A percentile compares a stretch with the other conserved stretches of the same genome.
phyloP scores from a whole-genome alignment of 2,888 invertebrate species.

The Steinernema scapterisci region DNA sequence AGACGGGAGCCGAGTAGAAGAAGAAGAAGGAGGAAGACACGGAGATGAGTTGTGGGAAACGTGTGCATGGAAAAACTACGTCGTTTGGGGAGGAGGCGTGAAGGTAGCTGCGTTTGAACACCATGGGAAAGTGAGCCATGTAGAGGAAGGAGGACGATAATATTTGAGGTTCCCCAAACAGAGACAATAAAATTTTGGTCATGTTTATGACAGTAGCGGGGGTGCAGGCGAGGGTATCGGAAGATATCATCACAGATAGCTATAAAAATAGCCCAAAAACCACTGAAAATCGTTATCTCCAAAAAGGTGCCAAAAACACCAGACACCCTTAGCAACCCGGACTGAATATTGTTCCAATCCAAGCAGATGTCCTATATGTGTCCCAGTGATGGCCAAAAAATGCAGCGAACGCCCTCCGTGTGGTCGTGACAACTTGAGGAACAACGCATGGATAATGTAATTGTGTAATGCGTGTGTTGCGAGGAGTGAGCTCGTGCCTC shows the following conservation, averaged over 20 bases:
- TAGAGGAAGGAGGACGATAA: no score
- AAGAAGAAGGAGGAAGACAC: neutral
- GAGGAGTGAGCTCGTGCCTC: constrained; percentile 4
- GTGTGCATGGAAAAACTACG: no score
- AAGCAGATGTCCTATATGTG: neutral
- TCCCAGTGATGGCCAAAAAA: neutral
- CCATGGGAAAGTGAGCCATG: neutral
- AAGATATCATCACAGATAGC: no score
- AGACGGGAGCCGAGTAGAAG: no score
- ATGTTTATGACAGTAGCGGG: neutral
- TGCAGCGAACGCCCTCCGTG: neutral
- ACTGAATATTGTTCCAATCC: no score
- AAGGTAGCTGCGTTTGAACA: neutral
- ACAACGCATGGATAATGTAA: constrained; percentile 32
- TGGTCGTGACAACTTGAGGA: constrained; percentile 30
- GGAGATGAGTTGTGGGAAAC: constrained; percentile 8
- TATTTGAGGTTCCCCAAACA: no score
- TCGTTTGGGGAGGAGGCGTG: neutral
- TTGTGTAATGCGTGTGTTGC: constrained; percentile 30
- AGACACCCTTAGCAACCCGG: no score
- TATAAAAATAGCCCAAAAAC: no score
- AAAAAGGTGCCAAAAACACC: no score
- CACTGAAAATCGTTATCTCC: no score
- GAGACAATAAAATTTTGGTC: neutral
- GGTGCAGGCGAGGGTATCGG: neutral